These are phyloP conservation scores for Eugnorisma glareosa DNA, from an alignment of 2,888 invertebrate species.

Conservation along the genomic window DNA sequence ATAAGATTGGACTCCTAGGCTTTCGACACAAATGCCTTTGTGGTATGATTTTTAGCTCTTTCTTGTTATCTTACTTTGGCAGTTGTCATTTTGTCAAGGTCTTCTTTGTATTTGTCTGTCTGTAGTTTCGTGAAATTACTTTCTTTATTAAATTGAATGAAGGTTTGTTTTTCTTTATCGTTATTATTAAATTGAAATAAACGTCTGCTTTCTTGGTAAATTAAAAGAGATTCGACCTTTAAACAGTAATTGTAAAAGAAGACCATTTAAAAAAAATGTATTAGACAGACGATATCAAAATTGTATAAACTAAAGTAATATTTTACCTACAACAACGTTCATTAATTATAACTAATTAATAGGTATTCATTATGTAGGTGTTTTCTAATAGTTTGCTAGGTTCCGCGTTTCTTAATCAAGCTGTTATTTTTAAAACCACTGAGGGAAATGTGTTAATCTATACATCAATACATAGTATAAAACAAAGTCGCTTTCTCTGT, in stretches of 20 bases:
- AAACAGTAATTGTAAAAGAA: not conserved
- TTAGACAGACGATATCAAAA: too few species aligned
- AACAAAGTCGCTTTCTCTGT: too few species aligned
- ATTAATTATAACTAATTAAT: too few species aligned
- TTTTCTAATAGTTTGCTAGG: not conserved
- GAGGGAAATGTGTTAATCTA: too few species aligned
- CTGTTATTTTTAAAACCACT: not conserved
- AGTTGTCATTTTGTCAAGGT: conserved; percentile 3
- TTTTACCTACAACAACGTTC: too few species aligned
- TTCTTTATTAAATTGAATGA: not conserved
- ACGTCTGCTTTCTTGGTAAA: not conserved
- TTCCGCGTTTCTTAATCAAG: not conserved
- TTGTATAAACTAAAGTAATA: too few species aligned
- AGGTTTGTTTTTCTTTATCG: too few species aligned
- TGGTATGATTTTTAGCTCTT: conserved; percentile 1
- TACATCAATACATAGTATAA: too few species aligned
- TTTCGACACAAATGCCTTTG: not conserved
- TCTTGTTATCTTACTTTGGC: conserved; percentile 4
- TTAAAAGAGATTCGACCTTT: not conserved
- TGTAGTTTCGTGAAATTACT: conserved; percentile 1
- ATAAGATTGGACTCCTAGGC: conserved; percentile 8
- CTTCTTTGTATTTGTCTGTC: conserved; percentile 8
- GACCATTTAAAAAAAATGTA: not conserved
- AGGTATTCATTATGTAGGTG: too few species aligned
- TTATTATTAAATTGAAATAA: not conserved